Evolutionary conservation across 2,113 vertebrate genomes (phyloP).

Genomic region (Zosterops japonicus): DNA sequence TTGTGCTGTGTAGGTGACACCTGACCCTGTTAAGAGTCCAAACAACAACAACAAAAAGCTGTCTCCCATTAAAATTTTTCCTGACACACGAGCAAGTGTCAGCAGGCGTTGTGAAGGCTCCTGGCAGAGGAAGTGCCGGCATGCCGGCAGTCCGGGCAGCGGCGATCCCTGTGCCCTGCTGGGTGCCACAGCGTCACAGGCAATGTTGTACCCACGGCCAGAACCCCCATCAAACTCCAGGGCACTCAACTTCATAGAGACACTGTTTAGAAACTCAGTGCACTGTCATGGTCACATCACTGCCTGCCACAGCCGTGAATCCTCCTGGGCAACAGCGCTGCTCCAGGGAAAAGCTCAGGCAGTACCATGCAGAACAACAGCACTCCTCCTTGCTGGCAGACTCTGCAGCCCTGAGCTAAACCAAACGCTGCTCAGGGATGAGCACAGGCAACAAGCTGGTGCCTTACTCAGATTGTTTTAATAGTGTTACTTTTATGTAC

Average conservation of each 20-base stretch:
- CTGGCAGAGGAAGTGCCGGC: rapidly evolving
- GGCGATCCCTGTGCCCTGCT: background rate
- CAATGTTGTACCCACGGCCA: rapidly evolving
- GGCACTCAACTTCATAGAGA: background rate
- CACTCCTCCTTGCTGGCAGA: rapidly evolving
- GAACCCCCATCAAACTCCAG: background rate
- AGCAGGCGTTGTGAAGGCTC: background rate
- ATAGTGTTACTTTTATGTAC: conserved; percentile 38
- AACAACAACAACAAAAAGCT: background rate
- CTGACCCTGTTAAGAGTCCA: background rate
- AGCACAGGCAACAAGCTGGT: background rate
- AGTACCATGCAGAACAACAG: background rate
- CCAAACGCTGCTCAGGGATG: background rate
- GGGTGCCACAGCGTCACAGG: background rate
- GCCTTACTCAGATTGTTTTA: conserved; percentile 25
- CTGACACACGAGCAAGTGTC: rapidly evolving
- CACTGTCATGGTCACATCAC: background rate
- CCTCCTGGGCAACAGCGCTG: rapidly evolving
- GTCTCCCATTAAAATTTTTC: background rate
- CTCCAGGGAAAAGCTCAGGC: background rate
- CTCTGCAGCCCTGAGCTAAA: background rate
- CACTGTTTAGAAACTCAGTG: background rate
- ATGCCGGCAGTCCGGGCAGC: rapidly evolving
- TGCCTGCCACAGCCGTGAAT: background rate
- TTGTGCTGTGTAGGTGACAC: background rate